Percentiles rank a stretch among this genome's conserved stretches.
Evolutionary conservation across 1,140 invertebrate species (phyloP).

Genomic region (Penaeus vannamei): DNA sequence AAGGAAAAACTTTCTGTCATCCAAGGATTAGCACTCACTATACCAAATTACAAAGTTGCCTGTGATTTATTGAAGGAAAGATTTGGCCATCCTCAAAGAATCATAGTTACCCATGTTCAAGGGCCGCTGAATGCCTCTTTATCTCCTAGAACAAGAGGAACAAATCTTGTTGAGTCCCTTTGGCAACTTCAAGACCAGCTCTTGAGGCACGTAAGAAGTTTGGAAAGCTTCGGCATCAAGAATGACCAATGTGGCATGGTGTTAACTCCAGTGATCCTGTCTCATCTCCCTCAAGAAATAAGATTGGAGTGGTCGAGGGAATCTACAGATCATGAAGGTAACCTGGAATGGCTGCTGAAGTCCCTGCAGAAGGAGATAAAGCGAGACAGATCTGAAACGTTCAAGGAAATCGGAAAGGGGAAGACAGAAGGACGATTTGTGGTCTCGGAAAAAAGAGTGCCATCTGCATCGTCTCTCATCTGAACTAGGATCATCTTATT

Average conservation of each 20-base stretch:
- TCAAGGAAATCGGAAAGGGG: background rate
- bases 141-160: background rate
- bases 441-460: too few relatives aligned
- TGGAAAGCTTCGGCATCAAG: background rate
- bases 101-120: slow-evolving; percentile 14
- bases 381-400: background rate
- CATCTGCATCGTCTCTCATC: too few relatives aligned
- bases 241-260: slow-evolving; percentile 12
- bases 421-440: background rate
- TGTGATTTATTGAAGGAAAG: slow-evolving; percentile 28
- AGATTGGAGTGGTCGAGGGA: slow-evolving; percentile 8
- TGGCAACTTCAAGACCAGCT: slow-evolving; percentile 4
- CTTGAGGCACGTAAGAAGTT: slow-evolving; percentile 10
- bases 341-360: slow-evolving; percentile 12
- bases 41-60: background rate
- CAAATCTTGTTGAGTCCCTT: background rate
- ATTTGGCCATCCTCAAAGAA: slow-evolving; percentile 1
- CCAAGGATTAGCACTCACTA: background rate
- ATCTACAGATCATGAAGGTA: background rate
- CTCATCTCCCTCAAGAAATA: background rate
- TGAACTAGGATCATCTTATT: background rate
- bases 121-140: background rate
- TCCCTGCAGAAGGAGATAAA: slow-evolving; percentile 4
- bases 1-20: background rate
- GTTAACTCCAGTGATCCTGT: slow-evolving; percentile 11